Conservation (phyloP, 2,113 vertebrate species). For the Oriolus oriolus region DNA sequence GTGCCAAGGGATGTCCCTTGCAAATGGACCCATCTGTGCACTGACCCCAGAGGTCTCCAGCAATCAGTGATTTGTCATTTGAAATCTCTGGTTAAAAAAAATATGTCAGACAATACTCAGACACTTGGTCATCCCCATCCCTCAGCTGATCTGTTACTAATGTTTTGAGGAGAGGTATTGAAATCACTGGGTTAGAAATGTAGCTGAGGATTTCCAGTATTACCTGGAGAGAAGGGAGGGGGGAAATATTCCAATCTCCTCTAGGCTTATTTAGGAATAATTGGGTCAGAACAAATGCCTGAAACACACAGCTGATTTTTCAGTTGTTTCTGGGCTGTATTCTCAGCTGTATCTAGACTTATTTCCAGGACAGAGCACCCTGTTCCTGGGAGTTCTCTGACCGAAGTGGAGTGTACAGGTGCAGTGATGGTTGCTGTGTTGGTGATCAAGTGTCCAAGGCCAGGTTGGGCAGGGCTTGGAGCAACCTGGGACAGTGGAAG, state of each 20-base stretch:
- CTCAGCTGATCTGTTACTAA: not conserved
- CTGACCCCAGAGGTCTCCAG: not conserved
- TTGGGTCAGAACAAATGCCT: conserved; percentile 42
- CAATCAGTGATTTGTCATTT: not conserved
- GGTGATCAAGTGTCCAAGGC: not conserved
- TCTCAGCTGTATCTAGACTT: not conserved
- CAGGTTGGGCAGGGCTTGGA: accelerated
- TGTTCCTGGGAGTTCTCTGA: not conserved
- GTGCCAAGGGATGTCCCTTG: not conserved
- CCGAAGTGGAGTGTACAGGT: accelerated
- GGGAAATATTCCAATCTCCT: not conserved
- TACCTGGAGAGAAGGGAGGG: not conserved
- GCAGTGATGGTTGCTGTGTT: not conserved
- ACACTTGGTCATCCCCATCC: not conserved
- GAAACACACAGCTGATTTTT: not conserved
- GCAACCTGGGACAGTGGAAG: accelerated
- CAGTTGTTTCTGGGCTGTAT: not conserved
- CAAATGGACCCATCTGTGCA: not conserved
- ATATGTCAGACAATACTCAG: not conserved
- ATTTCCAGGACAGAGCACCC: not conserved
- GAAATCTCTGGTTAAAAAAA: not conserved
- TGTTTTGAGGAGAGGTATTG: accelerated
- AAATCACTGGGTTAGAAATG: not conserved
- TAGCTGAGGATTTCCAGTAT: not conserved
- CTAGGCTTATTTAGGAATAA: not conserved